Conservation (phyloP, 2,113 vertebrate species). For the Hydrolagus affinis region DNA sequence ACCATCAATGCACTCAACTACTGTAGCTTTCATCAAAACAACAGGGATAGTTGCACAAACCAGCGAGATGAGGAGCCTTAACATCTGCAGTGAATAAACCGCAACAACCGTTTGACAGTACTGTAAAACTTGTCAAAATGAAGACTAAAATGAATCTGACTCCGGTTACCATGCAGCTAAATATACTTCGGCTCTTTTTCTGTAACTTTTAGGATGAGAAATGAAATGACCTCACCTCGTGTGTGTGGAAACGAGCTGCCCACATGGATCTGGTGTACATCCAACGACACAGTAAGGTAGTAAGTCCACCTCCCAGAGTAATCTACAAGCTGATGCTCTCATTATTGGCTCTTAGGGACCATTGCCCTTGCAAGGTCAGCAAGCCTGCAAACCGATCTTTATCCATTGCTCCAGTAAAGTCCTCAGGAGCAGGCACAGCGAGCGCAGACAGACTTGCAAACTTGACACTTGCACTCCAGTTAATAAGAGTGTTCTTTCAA, state of each 20-base stretch:
- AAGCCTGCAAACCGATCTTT: neutral
- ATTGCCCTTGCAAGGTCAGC: conserved; percentile 1
- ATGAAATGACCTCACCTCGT: conserved; percentile 18
- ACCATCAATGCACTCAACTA: neutral
- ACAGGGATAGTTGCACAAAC: neutral
- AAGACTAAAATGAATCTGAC: neutral
- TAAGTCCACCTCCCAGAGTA: conserved; percentile 15
- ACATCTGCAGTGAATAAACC: neutral
- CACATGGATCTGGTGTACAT: neutral
- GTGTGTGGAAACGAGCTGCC: neutral
- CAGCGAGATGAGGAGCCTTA: neutral
- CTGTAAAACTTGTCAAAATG: neutral
- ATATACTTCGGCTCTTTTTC: neutral
- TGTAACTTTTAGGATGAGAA: neutral
- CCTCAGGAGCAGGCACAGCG: neutral
- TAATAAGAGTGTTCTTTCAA: neutral
- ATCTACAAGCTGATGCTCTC: conserved; percentile 5
- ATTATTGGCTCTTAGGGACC: conserved; percentile 10
- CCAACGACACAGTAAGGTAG: neutral
- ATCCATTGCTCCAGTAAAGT: neutral
- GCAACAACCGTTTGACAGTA: neutral
- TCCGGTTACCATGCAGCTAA: too few relatives aligned
- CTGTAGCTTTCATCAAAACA: neutral
- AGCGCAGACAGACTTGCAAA: too few relatives aligned
- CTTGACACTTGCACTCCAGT: neutral